phyloP scores from a whole-genome alignment of 2,888 invertebrate genomes.

The Escarpia spicata region DNA sequence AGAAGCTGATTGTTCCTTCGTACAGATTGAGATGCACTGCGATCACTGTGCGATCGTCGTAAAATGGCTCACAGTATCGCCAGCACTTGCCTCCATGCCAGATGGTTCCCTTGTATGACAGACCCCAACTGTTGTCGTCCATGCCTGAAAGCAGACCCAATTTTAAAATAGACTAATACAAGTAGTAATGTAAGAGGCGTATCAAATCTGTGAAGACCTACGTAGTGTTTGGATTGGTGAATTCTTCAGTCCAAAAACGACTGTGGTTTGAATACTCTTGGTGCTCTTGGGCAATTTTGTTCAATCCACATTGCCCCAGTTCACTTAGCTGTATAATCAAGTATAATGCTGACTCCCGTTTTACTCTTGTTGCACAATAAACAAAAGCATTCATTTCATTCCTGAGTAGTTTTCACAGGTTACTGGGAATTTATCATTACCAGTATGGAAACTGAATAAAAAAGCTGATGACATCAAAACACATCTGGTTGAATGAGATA shows the following conservation, averaged over 20 bases:
- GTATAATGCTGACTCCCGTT: not conserved
- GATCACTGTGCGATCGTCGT: constrained; percentile 48
- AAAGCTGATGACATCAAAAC: not conserved
- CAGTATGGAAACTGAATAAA: not conserved
- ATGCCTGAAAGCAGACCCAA: constrained; percentile 42
- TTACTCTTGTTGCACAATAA: not conserved
- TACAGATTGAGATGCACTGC: constrained; percentile 53
- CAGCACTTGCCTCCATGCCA: constrained; percentile 51
- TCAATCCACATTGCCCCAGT: not conserved
- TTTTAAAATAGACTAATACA: not conserved
- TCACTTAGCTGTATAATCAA: not conserved
- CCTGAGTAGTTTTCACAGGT: not conserved
- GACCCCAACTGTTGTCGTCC: constrained; percentile 56
- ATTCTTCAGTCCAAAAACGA: not conserved
- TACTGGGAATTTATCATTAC: not conserved
- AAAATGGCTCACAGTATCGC: constrained; percentile 55
- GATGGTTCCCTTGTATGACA: constrained; percentile 55
- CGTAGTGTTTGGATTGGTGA: not conserved
- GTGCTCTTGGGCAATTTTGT: not conserved
- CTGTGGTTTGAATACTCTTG: not conserved
- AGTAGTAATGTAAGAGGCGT: not conserved
- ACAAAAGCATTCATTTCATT: not conserved
- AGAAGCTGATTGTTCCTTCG: constrained; percentile 51
- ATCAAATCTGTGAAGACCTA: not conserved
- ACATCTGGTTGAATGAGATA: not conserved